Evolutionary conservation across 2,113 vertebrate species (phyloP), one percentile per base, ranked within the genome.

Genomic region (Mionectes macconnelli): DNA sequence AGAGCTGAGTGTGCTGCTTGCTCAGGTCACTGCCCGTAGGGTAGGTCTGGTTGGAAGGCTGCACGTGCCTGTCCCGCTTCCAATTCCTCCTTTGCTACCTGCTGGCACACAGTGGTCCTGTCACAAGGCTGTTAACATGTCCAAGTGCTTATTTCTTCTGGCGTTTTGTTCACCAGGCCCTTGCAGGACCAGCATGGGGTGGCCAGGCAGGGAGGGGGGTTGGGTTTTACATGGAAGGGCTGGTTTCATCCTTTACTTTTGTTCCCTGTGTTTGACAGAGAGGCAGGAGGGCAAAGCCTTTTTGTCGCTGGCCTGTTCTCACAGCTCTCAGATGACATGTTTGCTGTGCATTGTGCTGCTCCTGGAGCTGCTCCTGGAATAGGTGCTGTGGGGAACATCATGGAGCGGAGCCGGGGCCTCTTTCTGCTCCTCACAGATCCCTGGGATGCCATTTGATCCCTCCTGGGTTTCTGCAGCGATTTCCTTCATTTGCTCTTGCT

Each of bases 1-100:
- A 8, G 55, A 28, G 18, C 16, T 4, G 42, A 28, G 8, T 0
- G 3, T 8, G 19, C 14, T 20, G 28, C 52, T 19, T 16, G 40
- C 60, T 55, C 37, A 2, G 20, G 60, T 6, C n/a, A 1, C 66
- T 39, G 44, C 83, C 33, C 6, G 35, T 8, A 16, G 49, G 24
- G 21, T 11, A 39, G 63, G 23, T n/a, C 57, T 84, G 9, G 50
- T 8, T 5, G 50, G 22, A 15, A 37, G 53, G 47, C 72, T 13
- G 27, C 33, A 0, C 1, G 0, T 57, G 60, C 56, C n/a, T 79
- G 18, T 73, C 18, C 24, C 30, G 4, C 5, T 3, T 21, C 31
- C 68, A 2, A 0, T 5, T 40, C 53, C 35, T 27, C 2, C 22
- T 45, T 14, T 17, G n/a, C 33, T 49, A 24, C 44, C 45, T 17